Evolutionary conservation across 2,113 vertebrate species (phyloP), one percentile per base, ranked within the genome.

Genomic region (Peromyscus leucopus): DNA sequence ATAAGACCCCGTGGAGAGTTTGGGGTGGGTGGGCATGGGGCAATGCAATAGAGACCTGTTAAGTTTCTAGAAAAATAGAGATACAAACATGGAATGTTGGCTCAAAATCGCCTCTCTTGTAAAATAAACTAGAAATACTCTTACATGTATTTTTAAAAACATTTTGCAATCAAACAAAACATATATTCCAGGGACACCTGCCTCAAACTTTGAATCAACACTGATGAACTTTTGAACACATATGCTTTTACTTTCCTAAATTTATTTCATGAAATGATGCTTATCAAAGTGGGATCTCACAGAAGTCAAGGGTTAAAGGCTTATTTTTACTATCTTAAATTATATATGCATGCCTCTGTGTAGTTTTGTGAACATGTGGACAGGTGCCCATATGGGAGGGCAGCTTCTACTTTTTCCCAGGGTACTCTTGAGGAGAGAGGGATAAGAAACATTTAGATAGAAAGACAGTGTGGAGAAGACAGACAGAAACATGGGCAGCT

Each of bases 81-180:
- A 39, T 26, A 33, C 13, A 57, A 61, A 83, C 17, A 0, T 36
- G 36, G 17, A 69, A 46, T 28, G 12, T 5, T 80, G 31, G 2
- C 39, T 16, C 42, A 10, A 8, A 80, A 31, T 76, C 75, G 48
- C 15, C 19, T 31, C 74, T 65, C 82, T 75, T 78, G 36, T 69
- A 87, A 92, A 48, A 96, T 48, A 90, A 90, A 3, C 17, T 16
- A 75, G n/a, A 90, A 75, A 31, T 75, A 88, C 67, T 95, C 93
- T 80, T 51, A 84, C 42, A 12, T 95, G 69, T 87, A 83, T 95
- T 92, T 89, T 89, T 85, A 51, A 93, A 86, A 95, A 91, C 7
- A 61, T 93, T 93, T 93, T 72, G 6, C 71, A 72, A 19, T 19
- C 55, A 93, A 78, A 17, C n/a, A 96, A 26, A 71, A 83, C 89